phyloP scores from a whole-genome alignment of 2,888 invertebrate species.

The Eilema griseolum region DNA sequence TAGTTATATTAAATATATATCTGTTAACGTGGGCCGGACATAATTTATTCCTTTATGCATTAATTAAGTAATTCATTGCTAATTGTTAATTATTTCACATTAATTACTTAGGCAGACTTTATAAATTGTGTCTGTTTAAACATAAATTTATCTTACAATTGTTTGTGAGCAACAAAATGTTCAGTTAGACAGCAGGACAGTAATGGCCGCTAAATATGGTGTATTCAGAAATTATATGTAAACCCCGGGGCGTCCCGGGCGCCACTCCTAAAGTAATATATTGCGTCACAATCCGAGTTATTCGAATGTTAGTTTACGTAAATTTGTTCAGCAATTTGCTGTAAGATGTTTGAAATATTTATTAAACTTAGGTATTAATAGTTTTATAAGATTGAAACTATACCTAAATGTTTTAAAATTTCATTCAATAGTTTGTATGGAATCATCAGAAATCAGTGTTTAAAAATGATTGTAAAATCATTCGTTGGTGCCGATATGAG shows the following conservation, averaged over 20 bases:
- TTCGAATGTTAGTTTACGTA: neutral
- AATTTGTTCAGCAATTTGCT: neutral
- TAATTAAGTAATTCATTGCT: neutral
- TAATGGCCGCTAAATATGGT: conserved; percentile 1
- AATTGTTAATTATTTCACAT: neutral
- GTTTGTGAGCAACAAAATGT: conserved; percentile 2
- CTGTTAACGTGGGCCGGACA: neutral
- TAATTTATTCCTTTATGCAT: neutral
- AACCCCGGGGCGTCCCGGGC: neutral
- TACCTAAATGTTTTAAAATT: too few species aligned
- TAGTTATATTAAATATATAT: too few species aligned
- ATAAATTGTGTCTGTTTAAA: conserved; percentile 2
- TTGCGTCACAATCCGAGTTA: neutral
- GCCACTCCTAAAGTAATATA: conserved; percentile 1
- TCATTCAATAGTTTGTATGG: too few species aligned
- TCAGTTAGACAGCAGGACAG: neutral
- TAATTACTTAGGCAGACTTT: neutral
- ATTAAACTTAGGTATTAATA: too few species aligned
- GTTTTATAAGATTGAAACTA: too few species aligned
- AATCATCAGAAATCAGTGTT: too few species aligned
- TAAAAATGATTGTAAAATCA: too few species aligned
- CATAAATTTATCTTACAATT: conserved; percentile 1
- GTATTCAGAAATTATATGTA: conserved; percentile 1
- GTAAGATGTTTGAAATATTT: too few species aligned
- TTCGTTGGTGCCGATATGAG: too few species aligned